Conservation (phyloP, 2,888 invertebrate genomes). For the Aspidiotus destructor region DNA sequence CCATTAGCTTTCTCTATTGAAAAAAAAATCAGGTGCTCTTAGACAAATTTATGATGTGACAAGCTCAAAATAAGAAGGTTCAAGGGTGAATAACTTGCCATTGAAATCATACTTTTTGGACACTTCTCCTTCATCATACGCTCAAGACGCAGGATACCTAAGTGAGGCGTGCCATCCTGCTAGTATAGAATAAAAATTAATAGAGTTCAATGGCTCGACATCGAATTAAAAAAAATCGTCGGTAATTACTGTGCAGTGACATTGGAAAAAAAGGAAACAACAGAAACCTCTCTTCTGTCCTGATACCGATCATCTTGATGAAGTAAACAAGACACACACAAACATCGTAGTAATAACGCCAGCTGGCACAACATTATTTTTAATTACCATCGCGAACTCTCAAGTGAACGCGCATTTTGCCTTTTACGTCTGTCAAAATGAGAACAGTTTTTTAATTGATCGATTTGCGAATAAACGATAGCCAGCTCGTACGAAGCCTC, state of each 20-base stretch:
- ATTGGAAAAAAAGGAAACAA: not conserved
- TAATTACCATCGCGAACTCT: not conserved
- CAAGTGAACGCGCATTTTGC: not conserved
- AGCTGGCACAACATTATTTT: constrained; percentile 2
- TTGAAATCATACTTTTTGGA: no score
- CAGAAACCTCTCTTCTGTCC: not conserved
- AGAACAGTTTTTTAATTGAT: not conserved
- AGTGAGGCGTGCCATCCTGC: no score
- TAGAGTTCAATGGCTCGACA: not conserved
- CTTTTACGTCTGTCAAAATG: constrained; percentile 2
- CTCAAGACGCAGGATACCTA: no score
- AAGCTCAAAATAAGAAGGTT: no score
- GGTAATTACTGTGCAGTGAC: not conserved
- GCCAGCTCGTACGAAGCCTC: not conserved
- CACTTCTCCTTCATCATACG: no score
- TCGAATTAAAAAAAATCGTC: not conserved
- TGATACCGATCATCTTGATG: not conserved
- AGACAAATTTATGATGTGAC: no score
- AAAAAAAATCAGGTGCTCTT: no score
- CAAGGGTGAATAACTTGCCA: no score
- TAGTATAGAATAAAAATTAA: no score
- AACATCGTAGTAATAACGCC: not conserved
- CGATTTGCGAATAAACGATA: not conserved
- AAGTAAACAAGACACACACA: not conserved
- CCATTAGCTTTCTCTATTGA: no score